phyloP scores from a whole-genome alignment of 2,797 vertebrate species.

The Rhadinocentrus ornatus region DNA sequence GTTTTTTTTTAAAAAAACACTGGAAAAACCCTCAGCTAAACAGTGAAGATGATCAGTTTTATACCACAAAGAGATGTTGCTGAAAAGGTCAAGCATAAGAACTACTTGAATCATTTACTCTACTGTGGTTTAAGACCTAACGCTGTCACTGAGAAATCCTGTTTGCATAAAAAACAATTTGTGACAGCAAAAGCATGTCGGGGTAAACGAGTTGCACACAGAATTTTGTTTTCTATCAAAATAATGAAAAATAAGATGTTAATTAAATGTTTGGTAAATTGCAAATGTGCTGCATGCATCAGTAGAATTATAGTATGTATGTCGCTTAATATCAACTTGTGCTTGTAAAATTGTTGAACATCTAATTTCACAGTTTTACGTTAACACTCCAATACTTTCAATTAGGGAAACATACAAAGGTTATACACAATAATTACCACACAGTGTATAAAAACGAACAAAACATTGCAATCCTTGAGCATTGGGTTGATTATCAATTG shows the following conservation, averaged over 20 bases:
- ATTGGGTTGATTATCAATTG: slow-evolving; percentile 1
- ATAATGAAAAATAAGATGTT: background rate
- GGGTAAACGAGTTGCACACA: background rate
- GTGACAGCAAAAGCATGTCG: background rate
- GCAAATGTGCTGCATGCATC: background rate
- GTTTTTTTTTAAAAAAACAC: background rate
- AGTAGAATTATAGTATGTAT: background rate
- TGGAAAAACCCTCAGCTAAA: background rate
- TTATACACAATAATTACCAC: background rate
- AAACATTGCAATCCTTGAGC: background rate
- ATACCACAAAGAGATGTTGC: background rate
- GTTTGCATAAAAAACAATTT: background rate
- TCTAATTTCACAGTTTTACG: background rate
- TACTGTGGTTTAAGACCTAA: background rate
- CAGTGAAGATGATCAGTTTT: background rate
- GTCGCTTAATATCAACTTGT: too few species aligned
- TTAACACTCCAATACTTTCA: background rate
- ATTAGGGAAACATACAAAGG: background rate
- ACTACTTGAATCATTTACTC: background rate
- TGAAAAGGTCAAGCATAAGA: background rate
- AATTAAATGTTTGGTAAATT: background rate
- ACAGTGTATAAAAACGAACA: background rate
- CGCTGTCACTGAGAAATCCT: background rate
- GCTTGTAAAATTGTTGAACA: too few species aligned
- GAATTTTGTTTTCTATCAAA: background rate